Evolutionary conservation across 53 echinoderm and acorn worm genomes (phyloP).

Genomic region (Astropecten irregularis): DNA sequence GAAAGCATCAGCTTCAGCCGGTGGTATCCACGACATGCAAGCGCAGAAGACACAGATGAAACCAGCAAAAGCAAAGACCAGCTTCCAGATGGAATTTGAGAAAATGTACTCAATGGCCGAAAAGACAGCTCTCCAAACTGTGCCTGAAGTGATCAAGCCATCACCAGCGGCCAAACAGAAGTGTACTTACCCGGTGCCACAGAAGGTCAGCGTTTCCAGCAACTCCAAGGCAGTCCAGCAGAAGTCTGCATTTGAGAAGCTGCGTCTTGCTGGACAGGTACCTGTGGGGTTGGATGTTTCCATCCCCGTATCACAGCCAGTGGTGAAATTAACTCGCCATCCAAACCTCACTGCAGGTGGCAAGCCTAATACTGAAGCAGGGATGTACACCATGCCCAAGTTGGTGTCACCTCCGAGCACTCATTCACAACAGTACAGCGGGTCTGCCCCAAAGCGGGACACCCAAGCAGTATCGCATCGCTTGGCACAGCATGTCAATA

Average conservation of each 20-base stretch:
- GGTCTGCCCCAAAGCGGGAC: constrained; percentile 20
- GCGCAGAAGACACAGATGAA: background rate
- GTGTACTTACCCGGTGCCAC: background rate
- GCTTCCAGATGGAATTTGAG: constrained; percentile 56
- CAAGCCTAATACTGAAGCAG: background rate
- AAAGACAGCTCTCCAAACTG: background rate
- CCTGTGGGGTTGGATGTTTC: background rate
- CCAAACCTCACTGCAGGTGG: constrained; percentile 11
- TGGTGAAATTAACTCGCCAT: constrained; percentile 67
- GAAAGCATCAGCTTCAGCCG: background rate
- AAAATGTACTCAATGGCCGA: constrained; percentile 39
- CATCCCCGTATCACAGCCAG: constrained; percentile 54
- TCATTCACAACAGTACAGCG: constrained; percentile 5
- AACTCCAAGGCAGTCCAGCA: background rate
- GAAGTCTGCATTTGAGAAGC: constrained; percentile 47
- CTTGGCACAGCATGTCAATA: constrained; percentile 30
- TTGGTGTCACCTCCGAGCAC: constrained; percentile 25
- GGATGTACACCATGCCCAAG: background rate
- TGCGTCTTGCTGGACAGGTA: constrained; percentile 32
- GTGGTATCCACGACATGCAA: constrained; percentile 3
- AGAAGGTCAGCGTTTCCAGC: background rate
- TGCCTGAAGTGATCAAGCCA: constrained; percentile 21
- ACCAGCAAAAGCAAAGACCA: background rate
- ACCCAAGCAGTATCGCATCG: constrained; percentile 12
- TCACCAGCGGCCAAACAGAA: constrained; percentile 3